Percentiles rank a stretch among this genome's conserved stretches.
Conservation (phyloP, 2,113 vertebrate genomes). For the Dasyprocta punctata region DNA sequence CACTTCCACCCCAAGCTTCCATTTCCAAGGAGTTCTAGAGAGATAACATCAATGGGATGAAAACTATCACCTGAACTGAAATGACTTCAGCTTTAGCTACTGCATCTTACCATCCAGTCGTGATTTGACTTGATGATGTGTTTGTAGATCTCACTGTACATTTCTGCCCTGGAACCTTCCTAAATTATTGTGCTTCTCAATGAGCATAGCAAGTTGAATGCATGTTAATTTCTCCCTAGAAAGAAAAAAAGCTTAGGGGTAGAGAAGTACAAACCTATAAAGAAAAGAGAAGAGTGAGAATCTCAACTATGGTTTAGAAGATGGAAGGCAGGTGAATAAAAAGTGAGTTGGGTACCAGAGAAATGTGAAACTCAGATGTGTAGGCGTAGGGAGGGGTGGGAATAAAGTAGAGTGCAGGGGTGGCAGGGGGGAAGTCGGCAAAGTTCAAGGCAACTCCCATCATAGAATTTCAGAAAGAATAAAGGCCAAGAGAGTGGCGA, state of each 20-base stretch:
- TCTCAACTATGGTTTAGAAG: background rate
- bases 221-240: background rate
- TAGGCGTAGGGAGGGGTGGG: background rate
- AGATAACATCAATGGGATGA: background rate
- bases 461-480: background rate
- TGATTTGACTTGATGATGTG: background rate
- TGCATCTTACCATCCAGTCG: background rate
- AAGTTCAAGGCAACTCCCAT: background rate
- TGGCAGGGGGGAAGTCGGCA: background rate
- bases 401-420: background rate
- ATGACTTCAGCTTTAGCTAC: background rate
- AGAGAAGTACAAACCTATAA: background rate
- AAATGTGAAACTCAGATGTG: background rate
- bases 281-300: background rate
- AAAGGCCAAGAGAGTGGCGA: background rate
- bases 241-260: slow-evolving; percentile 15
- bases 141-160: background rate
- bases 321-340: background rate
- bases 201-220: background rate
- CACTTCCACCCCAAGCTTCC: background rate
- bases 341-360: background rate
- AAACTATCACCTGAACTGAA: background rate
- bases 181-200: background rate
- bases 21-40: background rate
- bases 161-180: background rate